Conservation (phyloP, 2,888 invertebrate species). For the Thereva nobilitata region DNA sequence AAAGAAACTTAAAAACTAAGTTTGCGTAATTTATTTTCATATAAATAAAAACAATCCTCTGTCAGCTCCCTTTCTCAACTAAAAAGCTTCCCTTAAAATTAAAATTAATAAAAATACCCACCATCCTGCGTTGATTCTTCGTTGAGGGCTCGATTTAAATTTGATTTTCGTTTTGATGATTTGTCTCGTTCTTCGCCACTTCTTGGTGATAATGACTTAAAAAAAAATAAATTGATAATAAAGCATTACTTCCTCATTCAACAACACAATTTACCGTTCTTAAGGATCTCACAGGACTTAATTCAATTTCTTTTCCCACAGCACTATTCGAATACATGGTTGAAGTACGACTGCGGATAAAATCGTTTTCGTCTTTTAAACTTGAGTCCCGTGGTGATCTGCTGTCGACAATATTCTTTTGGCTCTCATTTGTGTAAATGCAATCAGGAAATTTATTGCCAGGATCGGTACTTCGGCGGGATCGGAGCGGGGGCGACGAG, state of each 20-base stretch:
- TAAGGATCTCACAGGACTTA: slow-evolving; percentile 52
- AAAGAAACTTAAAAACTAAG: too few species aligned
- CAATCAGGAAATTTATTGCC: too few species aligned
- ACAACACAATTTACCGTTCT: slow-evolving; percentile 48
- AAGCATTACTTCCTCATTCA: not conserved
- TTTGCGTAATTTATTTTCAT: too few species aligned
- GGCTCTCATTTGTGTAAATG: too few species aligned
- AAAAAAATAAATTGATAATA: slow-evolving; percentile 23
- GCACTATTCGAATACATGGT: slow-evolving; percentile 48
- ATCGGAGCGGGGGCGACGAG: slow-evolving; percentile 2
- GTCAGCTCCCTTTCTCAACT: not conserved
- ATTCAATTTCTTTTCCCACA: slow-evolving; percentile 41
- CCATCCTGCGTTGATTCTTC: slow-evolving; percentile 57
- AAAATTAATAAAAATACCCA: slow-evolving; percentile 47
- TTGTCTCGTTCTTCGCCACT: slow-evolving; percentile 63
- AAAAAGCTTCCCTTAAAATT: not conserved
- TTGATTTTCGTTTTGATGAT: slow-evolving; percentile 68
- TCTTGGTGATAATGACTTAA: slow-evolving; percentile 54
- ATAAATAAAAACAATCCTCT: too few species aligned
- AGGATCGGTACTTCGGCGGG: too few species aligned
- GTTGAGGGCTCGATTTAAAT: slow-evolving; percentile 64
- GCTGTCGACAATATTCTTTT: not conserved
- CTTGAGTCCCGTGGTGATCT: slow-evolving; percentile 20
- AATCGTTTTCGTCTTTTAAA: slow-evolving; percentile 17
- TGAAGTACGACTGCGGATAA: slow-evolving; percentile 44